Percentiles rank a stretch among this genome's conserved stretches.
Conservation (phyloP, 1,140 invertebrate species). For the Pararge aegeria region DNA sequence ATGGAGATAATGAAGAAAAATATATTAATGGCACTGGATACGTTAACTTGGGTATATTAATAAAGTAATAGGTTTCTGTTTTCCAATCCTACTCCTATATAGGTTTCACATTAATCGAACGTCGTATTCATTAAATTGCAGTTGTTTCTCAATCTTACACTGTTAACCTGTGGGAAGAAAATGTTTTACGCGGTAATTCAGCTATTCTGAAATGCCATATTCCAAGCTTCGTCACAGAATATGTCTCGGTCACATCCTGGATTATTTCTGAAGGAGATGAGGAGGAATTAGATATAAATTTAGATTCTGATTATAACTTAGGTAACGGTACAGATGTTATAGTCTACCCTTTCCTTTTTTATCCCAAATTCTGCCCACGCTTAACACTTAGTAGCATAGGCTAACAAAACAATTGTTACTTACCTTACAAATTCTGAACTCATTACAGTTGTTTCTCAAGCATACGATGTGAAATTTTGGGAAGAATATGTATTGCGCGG, state of each 20-base stretch:
- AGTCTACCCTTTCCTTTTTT: slow-evolving; percentile 5
- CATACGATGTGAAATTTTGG: slow-evolving; percentile 92
- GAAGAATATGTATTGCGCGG: slow-evolving; percentile 93
- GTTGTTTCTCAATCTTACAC: slow-evolving; percentile 94
- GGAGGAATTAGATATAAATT: slow-evolving; percentile 61
- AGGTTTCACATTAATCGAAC: slow-evolving; percentile 74
- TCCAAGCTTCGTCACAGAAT: slow-evolving; percentile 94
- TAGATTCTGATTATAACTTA: slow-evolving; percentile 61
- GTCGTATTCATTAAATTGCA: slow-evolving; percentile 75
- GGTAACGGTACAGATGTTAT: slow-evolving; percentile 42
- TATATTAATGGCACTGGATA: slow-evolving; percentile 70
- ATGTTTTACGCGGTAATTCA: slow-evolving; percentile 92
- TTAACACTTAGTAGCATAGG: not conserved
- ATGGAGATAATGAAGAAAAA: slow-evolving; percentile 75
- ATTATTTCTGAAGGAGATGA: slow-evolving; percentile 84
- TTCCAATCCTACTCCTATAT: slow-evolving; percentile 82
- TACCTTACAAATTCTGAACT: not conserved
- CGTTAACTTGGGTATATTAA: slow-evolving; percentile 52
- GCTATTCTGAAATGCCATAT: slow-evolving; percentile 95
- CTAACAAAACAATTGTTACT: not conserved
- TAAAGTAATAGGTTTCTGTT: slow-evolving; percentile 73
- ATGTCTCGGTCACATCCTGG: slow-evolving; percentile 88
- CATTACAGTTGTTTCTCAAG: slow-evolving; percentile 90
- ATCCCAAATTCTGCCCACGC: not conserved
- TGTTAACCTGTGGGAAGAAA: slow-evolving; percentile 94